phyloP scores from a whole-genome alignment of 2,797 vertebrate species.

The Ciconia nigra region DNA sequence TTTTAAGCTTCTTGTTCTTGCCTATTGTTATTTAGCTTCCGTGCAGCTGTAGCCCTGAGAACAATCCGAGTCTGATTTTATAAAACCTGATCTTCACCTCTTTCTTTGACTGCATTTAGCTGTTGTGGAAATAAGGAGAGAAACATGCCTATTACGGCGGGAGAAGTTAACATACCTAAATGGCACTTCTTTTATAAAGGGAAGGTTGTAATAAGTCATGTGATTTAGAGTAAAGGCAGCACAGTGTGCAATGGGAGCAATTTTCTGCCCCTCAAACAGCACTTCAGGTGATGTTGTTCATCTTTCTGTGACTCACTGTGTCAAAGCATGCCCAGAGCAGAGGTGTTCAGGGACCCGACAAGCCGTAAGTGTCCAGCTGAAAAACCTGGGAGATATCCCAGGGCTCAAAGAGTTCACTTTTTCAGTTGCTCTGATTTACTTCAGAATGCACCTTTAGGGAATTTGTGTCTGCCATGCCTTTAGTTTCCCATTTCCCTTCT shows the following conservation, averaged over 20 bases:
- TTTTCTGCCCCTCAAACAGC: slow-evolving; percentile 93
- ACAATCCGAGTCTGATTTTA: slow-evolving; percentile 58
- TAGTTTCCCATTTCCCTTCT: slow-evolving; percentile 83
- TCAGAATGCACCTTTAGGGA: slow-evolving; percentile 92
- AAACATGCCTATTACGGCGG: slow-evolving; percentile 58
- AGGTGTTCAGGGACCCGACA: slow-evolving; percentile 85
- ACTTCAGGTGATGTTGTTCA: slow-evolving; percentile 92
- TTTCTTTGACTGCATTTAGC: slow-evolving; percentile 61
- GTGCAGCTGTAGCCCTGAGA: background rate
- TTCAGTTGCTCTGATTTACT: slow-evolving; percentile 89
- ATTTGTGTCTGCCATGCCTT: slow-evolving; percentile 83
- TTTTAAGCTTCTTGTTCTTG: slow-evolving; percentile 5
- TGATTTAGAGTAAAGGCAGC: slow-evolving; percentile 75
- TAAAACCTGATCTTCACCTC: slow-evolving; percentile 59
- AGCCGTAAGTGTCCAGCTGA: slow-evolving; percentile 87
- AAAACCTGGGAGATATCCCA: slow-evolving; percentile 87
- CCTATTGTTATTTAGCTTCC: slow-evolving; percentile 20
- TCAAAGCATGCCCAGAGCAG: slow-evolving; percentile 86
- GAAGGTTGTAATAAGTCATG: slow-evolving; percentile 82
- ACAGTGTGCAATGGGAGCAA: slow-evolving; percentile 91
- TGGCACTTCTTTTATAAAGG: slow-evolving; percentile 83
- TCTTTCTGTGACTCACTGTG: slow-evolving; percentile 91
- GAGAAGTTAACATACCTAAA: slow-evolving; percentile 93
- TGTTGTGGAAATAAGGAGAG: slow-evolving; percentile 17
- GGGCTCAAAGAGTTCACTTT: slow-evolving; percentile 88